A percentile compares a stretch with the other conserved stretches of the same genome.
phyloP scores from a whole-genome alignment of 2,113 vertebrate genomes.

The Oreotrochilus melanogaster region DNA sequence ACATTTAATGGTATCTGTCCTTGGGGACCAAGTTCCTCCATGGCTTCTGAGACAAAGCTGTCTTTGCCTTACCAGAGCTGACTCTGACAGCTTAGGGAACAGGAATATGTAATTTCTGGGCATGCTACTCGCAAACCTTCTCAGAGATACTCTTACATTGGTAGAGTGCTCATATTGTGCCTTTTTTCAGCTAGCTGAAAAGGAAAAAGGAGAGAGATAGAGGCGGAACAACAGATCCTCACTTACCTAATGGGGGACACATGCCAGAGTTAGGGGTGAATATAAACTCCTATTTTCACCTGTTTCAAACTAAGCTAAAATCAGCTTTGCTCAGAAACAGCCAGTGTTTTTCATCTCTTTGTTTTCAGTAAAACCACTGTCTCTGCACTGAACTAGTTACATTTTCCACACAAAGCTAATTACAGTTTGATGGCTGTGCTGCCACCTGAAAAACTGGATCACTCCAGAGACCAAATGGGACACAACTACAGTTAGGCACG shows the following conservation, averaged over 20 bases:
- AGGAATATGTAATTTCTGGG: background rate
- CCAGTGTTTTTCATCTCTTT: background rate
- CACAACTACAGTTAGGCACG: background rate
- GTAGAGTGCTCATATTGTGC: background rate
- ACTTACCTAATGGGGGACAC: fast-evolving
- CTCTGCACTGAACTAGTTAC: background rate
- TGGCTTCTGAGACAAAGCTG: background rate
- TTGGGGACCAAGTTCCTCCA: background rate
- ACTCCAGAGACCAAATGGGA: background rate
- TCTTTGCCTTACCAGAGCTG: background rate
- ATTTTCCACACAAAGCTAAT: background rate
- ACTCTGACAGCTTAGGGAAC: background rate
- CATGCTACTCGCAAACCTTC: background rate
- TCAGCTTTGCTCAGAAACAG: background rate
- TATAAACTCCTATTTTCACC: background rate
- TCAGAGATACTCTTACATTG: background rate
- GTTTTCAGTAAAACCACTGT: background rate
- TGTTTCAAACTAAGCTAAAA: background rate
- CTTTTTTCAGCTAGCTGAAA: background rate
- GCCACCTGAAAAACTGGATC: background rate
- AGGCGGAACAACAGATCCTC: background rate
- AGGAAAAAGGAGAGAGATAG: background rate
- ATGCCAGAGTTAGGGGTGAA: background rate
- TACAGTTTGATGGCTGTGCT: background rate
- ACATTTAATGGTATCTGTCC: background rate